Base-by-base conservation (phyloP, 2,888 invertebrate species). In the Cotesia congregata region DNA sequence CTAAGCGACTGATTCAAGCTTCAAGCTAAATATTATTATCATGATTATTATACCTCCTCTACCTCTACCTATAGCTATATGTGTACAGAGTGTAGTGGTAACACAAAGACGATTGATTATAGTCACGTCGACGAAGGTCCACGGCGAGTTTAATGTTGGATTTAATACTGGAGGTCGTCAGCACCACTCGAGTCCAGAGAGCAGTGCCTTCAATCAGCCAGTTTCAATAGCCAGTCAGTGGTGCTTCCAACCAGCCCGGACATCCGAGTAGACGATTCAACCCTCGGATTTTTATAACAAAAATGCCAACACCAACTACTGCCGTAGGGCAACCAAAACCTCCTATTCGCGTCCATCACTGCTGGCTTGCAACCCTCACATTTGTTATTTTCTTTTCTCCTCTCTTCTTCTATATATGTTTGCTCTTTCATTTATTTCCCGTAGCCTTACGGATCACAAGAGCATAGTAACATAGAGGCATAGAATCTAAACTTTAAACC, bases 31-130 rank as follows among this genome's bases (percentile, higher is more conserved):
- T 12, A 67, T 77, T 69, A 77, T 50, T 50, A 50, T 50, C 12
- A 50, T 50, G 7, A 50, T 50, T 50, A 50, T 50, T 50, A 50
- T 50, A 12, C 9, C 12, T 50, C 7, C 12, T 50, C 12, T 50
- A 30, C 30, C 30, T 30, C 30, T 30, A 30, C 30, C 30, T 30
- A 30, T 30, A 30, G 30, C 3, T 30, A 30, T 12, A 50, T 50
- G 7, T 12, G 7, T 6, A 50, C 4, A 50, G 12, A 50, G 50
- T 50, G 12, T 50, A 50, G 50, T 12, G 7, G 50, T 50, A 50
- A 50, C 50, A 50, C 12, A 50, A 50, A 50, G 50, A 41, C 50
- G 77, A 77, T 77, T 77, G 77, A 77, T 77, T 73, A 73, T 69
- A 68, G 30, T 9, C 72, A 38, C 39, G n/a, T 62, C 50, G 50